Evolutionary conservation across 2,113 vertebrate species (phyloP).

Genomic region (Taxidea taxus): DNA sequence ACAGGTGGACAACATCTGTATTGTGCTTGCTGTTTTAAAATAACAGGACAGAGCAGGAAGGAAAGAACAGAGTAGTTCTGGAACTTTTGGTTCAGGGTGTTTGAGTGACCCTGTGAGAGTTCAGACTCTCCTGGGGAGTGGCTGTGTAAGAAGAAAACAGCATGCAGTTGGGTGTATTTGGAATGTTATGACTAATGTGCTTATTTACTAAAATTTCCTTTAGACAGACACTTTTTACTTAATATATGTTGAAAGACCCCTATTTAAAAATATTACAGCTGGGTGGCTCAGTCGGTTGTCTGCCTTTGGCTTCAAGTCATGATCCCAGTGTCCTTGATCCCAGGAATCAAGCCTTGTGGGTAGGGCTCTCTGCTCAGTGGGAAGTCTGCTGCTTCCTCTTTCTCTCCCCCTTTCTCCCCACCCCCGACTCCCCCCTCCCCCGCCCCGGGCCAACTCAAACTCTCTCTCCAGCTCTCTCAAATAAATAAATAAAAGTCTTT

Average conservation of each 20-base stretch:
- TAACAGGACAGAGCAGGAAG: neutral
- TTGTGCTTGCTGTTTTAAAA: neutral
- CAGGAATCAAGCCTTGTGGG: neutral
- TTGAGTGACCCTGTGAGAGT: neutral
- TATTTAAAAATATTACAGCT: neutral
- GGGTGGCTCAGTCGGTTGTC: neutral
- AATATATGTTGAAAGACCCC: neutral
- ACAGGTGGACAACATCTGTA: neutral
- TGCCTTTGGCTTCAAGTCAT: neutral
- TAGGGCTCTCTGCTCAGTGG: neutral
- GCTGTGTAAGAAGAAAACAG: neutral
- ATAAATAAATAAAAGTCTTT: neutral
- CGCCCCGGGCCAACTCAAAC: too few relatives aligned
- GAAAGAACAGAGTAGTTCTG: neutral
- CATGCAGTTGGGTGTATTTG: accelerated
- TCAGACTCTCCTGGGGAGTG: neutral
- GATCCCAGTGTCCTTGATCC: neutral
- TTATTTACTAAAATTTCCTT: neutral
- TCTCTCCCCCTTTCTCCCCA: neutral
- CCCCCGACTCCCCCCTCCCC: too few relatives aligned
- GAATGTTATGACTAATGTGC: neutral
- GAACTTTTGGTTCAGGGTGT: neutral
- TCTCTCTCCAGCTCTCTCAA: neutral
- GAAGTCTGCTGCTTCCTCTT: neutral
- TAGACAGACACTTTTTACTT: neutral